Evolutionary conservation across 1,140 invertebrate species (phyloP), one percentile per base, ranked within the genome.

Genomic region (Tyrophagus putrescentiae): DNA sequence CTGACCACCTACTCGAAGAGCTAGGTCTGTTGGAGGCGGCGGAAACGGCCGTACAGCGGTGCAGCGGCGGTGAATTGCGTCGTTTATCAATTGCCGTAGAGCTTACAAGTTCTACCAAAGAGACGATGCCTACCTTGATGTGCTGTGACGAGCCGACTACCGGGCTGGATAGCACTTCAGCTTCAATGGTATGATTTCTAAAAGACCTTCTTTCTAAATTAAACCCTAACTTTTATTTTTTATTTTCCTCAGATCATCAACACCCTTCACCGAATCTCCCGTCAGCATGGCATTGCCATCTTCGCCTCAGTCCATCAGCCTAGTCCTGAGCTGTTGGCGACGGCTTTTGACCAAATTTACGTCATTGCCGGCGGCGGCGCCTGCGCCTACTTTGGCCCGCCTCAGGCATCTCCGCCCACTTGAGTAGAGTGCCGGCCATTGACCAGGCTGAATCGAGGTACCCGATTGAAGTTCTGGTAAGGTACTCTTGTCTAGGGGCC

Each of bases 11-110:
- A 9, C 39, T 59, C 3, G 13, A 42, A 13, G 57, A 44, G 23
- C 25, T 59, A 7, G 34, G 32, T 23, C 42, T 45, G 13, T 5
- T 4, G 4, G 36, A 42, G 5, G n/a, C 36, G 13, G n/a, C 18
- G n/a, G 23, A 88, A 66, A 92, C 86, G 0, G 75, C 82, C 62
- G 82, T 87, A 4, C 79, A 79, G 39, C 82, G 82, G 67, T 76
- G 95, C 18, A 93, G 88, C 18, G 91, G 91, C 6, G 92, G 92
- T 0, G 89, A 96, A 73, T 77, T 84, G 57, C 94, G 94, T 72
- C 78, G 91, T 50, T 73, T 95, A 44, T 90, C 91, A 1, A 91
- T 96, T 65, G 90, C 90, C 18, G 72, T 93, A 57, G 91, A 96
- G 73, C 73, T 97, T 53, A 80, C n/a, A n/a, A n/a, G n/a, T n/a